A percentile compares a stretch with the other conserved stretches of the same genome.
phyloP scores from a whole-genome alignment of 2,113 vertebrate genomes.

The Etia nguti region DNA sequence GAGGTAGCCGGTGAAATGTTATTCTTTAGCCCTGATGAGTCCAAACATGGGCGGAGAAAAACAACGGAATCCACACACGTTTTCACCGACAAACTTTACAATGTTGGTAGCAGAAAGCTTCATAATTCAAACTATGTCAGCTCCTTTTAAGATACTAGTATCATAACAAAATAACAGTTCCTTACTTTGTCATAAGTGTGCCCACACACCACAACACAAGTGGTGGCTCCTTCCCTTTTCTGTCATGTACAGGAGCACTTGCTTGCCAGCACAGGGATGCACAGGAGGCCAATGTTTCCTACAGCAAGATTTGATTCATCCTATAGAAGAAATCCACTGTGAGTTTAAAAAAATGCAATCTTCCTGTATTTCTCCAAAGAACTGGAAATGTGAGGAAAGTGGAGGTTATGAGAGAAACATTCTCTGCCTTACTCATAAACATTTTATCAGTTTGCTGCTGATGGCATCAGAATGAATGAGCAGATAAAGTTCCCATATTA shows the following conservation, averaged over 20 bases:
- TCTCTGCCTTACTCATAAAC: background rate
- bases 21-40: background rate
- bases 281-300: background rate
- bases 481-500: background rate
- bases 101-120: background rate
- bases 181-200: background rate
- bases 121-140: background rate
- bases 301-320: rapidly evolving
- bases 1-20: background rate
- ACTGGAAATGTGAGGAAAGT: background rate
- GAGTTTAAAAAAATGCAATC: background rate
- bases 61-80: rapidly evolving
- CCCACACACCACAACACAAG: background rate
- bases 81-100: background rate
- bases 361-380: background rate
- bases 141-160: background rate
- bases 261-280: background rate
- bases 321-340: rapidly evolving
- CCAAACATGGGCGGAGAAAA: background rate
- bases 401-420: background rate
- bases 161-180: background rate
- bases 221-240: background rate
- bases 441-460: background rate
- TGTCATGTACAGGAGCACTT: background rate
- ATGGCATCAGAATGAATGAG: background rate